Base-by-base conservation (phyloP, 1,140 invertebrate genomes). In the Mamestra configurata region DNA sequence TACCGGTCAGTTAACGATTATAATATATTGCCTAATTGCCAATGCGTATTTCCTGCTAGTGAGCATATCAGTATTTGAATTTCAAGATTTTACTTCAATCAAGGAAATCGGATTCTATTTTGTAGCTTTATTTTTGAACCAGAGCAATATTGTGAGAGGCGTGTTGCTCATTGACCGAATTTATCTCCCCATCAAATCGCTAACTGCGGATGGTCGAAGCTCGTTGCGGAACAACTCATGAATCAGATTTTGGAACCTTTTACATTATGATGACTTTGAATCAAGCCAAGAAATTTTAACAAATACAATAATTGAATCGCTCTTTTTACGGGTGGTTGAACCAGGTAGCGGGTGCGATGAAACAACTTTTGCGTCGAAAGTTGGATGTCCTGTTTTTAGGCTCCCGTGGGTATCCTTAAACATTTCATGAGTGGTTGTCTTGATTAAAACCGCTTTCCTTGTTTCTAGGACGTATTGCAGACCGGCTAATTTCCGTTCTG, bases 161-260 rank as follows among this genome's bases (percentile, higher is more conserved):
- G 79, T 79, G 79, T 73, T 70, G 84, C 83, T 86, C 85, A 81
- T 86, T 89, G 85, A 88, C 86, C 85, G 87, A 89, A 85, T 88
- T 88, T 86, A 88, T 87, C 83, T 86, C 80, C 59, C 51, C 27
- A 73, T 84, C 81, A 80, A 83, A 83, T 81, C n/a, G 70, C 70
- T 46, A 55, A 70, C 4, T 15, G 43, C 79, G 78, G 81, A 77
- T 68, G 72, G 72, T 79, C 49, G 27, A 51, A 61, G 79, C 71
- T 76, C 68, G 79, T 82, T 82, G 79, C 77, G 80, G 77, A 79
- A 84, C 71, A 79, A 79, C 79, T 77, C 82, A 84, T 80, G 82
- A 80, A 82, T 86, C 66, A 79, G 64, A 79, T 77, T 70, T 51
- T 49, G 18, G 78, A 79, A 81, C 72, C 78, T 83, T 49, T n/a